phyloP scores from a whole-genome alignment of 2,888 invertebrate species.

The Nephrocerus scutellatus region DNA sequence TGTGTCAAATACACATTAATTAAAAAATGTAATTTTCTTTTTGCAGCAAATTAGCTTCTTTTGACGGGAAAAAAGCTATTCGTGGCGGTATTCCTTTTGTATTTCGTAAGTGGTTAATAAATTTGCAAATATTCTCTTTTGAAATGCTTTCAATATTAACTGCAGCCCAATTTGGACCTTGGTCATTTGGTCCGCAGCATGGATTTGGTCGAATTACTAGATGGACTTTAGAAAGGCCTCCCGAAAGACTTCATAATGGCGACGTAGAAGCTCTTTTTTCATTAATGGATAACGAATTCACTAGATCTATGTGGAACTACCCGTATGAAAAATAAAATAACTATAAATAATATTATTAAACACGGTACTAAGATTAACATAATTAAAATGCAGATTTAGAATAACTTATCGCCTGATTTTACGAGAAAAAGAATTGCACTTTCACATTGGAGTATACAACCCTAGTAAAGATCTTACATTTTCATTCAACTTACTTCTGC shows the following conservation, averaged over 20 bases:
- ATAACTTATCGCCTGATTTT: conserved; percentile 87
- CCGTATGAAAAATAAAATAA: conserved; percentile 52
- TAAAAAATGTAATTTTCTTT: conserved; percentile 9
- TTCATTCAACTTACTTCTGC: conserved; percentile 86
- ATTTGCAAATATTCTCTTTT: conserved; percentile 20
- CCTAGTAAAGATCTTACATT: conserved; percentile 86
- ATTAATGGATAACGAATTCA: conserved; percentile 87
- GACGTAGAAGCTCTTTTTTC: conserved; percentile 90
- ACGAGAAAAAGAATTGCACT: conserved; percentile 84
- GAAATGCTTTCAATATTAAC: no score
- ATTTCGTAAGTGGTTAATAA: conserved; percentile 74
- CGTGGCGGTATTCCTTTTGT: conserved; percentile 95
- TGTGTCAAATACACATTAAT: not conserved
- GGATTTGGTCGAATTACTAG: conserved; percentile 90
- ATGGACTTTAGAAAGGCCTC: conserved; percentile 86
- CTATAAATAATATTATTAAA: not conserved
- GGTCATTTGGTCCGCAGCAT: conserved; percentile 92
- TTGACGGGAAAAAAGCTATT: conserved; percentile 93
- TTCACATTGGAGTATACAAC: conserved; percentile 89
- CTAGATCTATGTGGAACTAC: conserved; percentile 90
- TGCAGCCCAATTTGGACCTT: conserved; percentile 88
- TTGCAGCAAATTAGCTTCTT: conserved; percentile 87
- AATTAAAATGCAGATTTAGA: conserved; percentile 60
- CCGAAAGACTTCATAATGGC: conserved; percentile 80
- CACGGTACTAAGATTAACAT: not conserved